Evolutionary conservation across 2,888 invertebrate genomes (phyloP), one percentile per base, ranked within the genome.

Genomic region (Bellardia pandia): DNA sequence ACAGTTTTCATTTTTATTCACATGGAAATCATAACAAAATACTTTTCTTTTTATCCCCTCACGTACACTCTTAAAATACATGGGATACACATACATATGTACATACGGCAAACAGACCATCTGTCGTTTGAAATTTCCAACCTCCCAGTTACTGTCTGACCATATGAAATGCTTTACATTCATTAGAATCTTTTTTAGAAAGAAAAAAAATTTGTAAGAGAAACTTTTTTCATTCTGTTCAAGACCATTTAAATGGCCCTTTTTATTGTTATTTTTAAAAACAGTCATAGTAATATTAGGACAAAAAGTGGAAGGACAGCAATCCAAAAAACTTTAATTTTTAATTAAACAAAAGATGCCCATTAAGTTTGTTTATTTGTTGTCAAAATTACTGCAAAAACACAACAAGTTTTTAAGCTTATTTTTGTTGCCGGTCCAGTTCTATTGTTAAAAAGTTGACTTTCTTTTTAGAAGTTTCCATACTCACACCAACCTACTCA

Each of bases 261-360:
- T 79, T 82, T 79, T 66, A 58, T 83, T 75, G 66, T 13, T 51
- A 60, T 48, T 51, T 81, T 37, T 30, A 16, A 45, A 80, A 81
- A 62, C 23, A 56, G 11, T 71, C 42, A n/a, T 23, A 33, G 37
- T 48, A 23, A 40, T 40, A 14, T 78, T 62, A 51, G 45, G 8
- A 53, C 53, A 66, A 30, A 8, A 64, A 16, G 8, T n/a, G 58
- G 16, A 60, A 56, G 16, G 45, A 56, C 69, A 77, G 5, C 30
- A 11, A 40, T 40, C 68, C 23, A 48, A 14, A 9, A 82, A 71
- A 77, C n/a, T 58, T 53, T 71, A 42, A 64, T 79, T 83, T 23
- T 83, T 86, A 86, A 86, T 86, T 86, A 76, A 83, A 86, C 82
- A 86, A 75, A 85, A 82, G 82, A 86, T 75, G 62, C 37, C 45